phyloP scores from a whole-genome alignment of 2,888 invertebrate genomes.

The Metellina segmentata region DNA sequence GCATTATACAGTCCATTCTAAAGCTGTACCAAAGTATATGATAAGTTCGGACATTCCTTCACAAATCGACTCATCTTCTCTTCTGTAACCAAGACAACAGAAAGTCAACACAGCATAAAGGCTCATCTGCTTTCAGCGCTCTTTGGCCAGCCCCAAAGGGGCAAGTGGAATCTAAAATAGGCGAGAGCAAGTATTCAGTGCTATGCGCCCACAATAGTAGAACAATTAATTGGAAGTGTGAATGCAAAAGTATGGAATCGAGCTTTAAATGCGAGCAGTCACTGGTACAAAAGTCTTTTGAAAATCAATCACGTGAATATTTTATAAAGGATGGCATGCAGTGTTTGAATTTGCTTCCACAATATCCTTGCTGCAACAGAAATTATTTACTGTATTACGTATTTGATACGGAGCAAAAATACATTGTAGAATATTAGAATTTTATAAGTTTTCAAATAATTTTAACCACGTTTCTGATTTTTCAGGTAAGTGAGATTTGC shows the following conservation, averaged over 20 bases:
- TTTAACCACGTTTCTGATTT: too few relatives aligned
- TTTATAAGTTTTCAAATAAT: too few relatives aligned
- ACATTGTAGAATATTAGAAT: too few relatives aligned
- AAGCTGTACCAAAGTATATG: not conserved
- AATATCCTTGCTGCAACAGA: too few relatives aligned
- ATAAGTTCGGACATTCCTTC: conserved; percentile 13
- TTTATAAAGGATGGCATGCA: not conserved
- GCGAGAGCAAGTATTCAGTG: not conserved
- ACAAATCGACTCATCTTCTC: conserved; percentile 60
- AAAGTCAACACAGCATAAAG: conserved; percentile 61
- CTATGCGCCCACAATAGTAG: not conserved
- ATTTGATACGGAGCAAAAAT: too few relatives aligned
- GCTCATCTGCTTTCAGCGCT: conserved; percentile 22
- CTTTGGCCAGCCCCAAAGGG: not conserved
- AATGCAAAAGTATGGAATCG: not conserved
- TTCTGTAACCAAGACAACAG: conserved; percentile 60
- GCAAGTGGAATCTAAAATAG: not conserved
- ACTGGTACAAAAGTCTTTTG: not conserved
- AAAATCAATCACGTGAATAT: not conserved
- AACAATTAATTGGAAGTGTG: not conserved
- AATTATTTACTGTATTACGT: too few relatives aligned
- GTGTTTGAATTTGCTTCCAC: too few relatives aligned
- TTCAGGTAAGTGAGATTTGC: too few relatives aligned
- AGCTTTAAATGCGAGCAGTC: not conserved
- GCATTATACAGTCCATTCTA: too few relatives aligned